These are phyloP conservation scores for Coleophora deauratella DNA, from an alignment of 2,888 invertebrate species.

Conservation along the genomic window DNA sequence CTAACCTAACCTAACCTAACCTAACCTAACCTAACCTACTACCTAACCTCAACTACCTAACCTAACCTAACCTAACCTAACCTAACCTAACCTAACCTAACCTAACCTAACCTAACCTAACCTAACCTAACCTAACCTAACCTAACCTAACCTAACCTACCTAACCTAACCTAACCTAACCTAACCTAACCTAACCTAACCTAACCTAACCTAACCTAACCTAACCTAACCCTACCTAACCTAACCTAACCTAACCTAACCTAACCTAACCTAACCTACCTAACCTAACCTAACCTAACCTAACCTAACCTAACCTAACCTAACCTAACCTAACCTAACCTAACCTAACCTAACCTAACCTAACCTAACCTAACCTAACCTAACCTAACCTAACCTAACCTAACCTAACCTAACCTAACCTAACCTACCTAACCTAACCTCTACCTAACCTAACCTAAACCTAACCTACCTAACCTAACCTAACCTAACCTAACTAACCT, in stretches of 20 bases:
- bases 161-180: slow-evolving; percentile 20
- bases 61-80: slow-evolving; percentile 14
- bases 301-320: no score
- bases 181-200: slow-evolving; percentile 20
- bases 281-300: no score
- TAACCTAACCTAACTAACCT: slow-evolving; percentile 15
- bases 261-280: slow-evolving; percentile 12
- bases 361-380: slow-evolving; percentile 5
- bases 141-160: no score
- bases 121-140: slow-evolving; percentile 12
- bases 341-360: no score
- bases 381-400: slow-evolving; percentile 20
- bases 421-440: slow-evolving; percentile 11
- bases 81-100: slow-evolving; percentile 14
- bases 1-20: slow-evolving; percentile 20
- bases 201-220: slow-evolving; percentile 19
- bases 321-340: no score
- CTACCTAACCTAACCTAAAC: slow-evolving; percentile 12
- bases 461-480: slow-evolving; percentile 11
- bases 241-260: slow-evolving; percentile 15
- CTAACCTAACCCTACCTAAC: slow-evolving; percentile 16
- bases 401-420: slow-evolving; percentile 22
- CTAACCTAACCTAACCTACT: slow-evolving; percentile 18
- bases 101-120: slow-evolving; percentile 17
- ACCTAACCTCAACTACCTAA: slow-evolving; percentile 16